A percentile compares a stretch with the other conserved stretches of the same genome.
Conservation (phyloP, 2,888 invertebrate species). For the Rhopalosiphum nymphaeae region DNA sequence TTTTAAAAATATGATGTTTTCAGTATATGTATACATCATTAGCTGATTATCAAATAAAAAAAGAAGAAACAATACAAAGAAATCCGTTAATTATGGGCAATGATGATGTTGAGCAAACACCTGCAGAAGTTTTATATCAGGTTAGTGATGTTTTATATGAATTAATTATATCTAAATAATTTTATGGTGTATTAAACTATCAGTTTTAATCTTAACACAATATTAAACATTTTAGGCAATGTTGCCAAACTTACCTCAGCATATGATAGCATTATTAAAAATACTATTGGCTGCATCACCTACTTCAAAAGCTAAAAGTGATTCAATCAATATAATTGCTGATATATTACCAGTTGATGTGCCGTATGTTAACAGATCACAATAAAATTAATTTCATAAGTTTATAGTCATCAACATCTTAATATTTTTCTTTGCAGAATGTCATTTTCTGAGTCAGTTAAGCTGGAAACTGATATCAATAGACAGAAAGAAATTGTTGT, state of each 20-base stretch:
- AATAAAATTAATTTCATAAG: conserved; percentile 71
- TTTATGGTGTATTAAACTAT: background rate
- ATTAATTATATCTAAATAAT: background rate
- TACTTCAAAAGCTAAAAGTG: conserved; percentile 98
- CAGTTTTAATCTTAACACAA: background rate
- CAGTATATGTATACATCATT: conserved; percentile 94
- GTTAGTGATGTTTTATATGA: background rate
- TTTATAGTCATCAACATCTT: background rate
- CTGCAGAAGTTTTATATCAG: conserved; percentile 90
- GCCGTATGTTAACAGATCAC: conserved; percentile 75
- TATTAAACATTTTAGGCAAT: conserved; percentile 75
- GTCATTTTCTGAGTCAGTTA: conserved; percentile 94
- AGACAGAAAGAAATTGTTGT: conserved; percentile 99
- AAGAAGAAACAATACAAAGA: conserved; percentile 90
- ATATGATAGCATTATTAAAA: conserved; percentile 97
- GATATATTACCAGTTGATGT: conserved; percentile 98
- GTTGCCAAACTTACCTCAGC: conserved; percentile 95
- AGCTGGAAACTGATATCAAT: conserved; percentile 96
- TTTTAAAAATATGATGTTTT: background rate
- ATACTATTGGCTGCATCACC: conserved; percentile 97
- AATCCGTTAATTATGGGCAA: conserved; percentile 91
- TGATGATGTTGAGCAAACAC: conserved; percentile 82
- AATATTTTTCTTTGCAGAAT: conserved; percentile 71
- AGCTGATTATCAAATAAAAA: conserved; percentile 90
- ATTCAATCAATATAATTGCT: conserved; percentile 97